A percentile compares a stretch with the other conserved stretches of the same genome.
These are phyloP conservation scores for Ypsolopha sequella DNA, from an alignment of 2,888 invertebrate genomes.

Conservation along the genomic window DNA sequence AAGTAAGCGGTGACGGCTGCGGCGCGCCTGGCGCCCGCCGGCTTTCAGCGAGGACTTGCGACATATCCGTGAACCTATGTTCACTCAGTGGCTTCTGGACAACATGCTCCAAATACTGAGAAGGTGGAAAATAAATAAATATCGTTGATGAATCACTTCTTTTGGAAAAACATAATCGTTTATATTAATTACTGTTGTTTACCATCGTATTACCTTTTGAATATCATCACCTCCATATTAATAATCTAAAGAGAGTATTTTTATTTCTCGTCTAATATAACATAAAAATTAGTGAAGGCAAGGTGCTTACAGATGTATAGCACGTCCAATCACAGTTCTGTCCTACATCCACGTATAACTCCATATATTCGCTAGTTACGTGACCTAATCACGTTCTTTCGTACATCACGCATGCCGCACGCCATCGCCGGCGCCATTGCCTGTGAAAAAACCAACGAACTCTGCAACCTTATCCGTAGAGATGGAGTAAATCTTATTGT, in stretches of 20 bases:
- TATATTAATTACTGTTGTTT: neutral
- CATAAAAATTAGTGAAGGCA: too few species aligned
- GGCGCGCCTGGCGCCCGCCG: conserved; percentile 13
- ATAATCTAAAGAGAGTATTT: too few species aligned
- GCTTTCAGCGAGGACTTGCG: conserved; percentile 37
- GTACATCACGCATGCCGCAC: conserved; percentile 10
- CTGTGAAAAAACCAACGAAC: conserved; percentile 10
- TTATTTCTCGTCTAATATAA: too few species aligned
- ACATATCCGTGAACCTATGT: conserved; percentile 30
- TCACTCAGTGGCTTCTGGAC: too few species aligned
- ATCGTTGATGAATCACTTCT: neutral
- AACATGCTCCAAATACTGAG: neutral
- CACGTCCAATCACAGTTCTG: neutral
- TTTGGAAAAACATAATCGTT: neutral
- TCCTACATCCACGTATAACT: neutral
- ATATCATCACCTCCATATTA: too few species aligned
- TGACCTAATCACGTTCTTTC: conserved; percentile 48
- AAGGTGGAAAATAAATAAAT: neutral
- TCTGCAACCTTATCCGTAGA: neutral
- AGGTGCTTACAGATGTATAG: too few species aligned
- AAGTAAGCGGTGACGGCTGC: conserved; percentile 16
- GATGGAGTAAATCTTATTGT: neutral
- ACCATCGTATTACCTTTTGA: too few species aligned
- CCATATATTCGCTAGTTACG: conserved; percentile 36
- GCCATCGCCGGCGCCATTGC: conserved; percentile 10